Conservation (phyloP, 2,888 invertebrate genomes). For the Cremastobaeus sp. region DNA sequence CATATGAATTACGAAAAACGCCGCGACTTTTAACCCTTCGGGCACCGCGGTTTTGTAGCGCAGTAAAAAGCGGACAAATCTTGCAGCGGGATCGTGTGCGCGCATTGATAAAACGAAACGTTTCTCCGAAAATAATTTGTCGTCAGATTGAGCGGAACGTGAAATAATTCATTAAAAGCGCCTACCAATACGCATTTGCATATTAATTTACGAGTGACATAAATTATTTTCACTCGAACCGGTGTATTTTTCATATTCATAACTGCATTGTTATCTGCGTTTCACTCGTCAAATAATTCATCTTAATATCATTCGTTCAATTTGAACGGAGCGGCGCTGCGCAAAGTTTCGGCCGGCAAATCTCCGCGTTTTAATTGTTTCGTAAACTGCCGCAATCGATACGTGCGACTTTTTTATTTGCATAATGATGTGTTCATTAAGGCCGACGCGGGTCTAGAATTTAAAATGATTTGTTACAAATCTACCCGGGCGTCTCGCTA, state of each 20-base stretch:
- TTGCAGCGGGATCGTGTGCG: background rate
- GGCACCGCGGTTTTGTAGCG: background rate
- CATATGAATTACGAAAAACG: conserved; percentile 31
- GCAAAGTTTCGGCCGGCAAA: conserved; percentile 27
- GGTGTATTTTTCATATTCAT: conserved; percentile 47
- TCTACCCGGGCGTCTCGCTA: conserved; percentile 50
- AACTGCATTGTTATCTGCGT: conserved; percentile 33
- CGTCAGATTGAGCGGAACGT: conserved; percentile 16
- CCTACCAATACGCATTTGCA: conserved; percentile 32
- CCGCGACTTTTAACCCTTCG: conserved; percentile 12
- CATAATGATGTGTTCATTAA: conserved; percentile 53
- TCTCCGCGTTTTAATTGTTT: conserved; percentile 44
- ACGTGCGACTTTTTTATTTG: conserved; percentile 5
- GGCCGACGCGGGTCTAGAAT: conserved; percentile 31
- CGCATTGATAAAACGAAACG: background rate
- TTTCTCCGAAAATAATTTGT: conserved; percentile 18
- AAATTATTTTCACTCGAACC: conserved; percentile 42
- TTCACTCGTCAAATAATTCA: conserved; percentile 45
- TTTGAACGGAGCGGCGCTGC: conserved; percentile 21
- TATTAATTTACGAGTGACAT: conserved; percentile 42
- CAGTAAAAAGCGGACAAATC: background rate
- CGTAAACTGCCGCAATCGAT: conserved; percentile 47
- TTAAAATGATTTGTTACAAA: conserved; percentile 57
- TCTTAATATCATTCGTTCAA: conserved; percentile 49
- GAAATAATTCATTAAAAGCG: conserved; percentile 41